A percentile compares a stretch with the other conserved stretches of the same genome.
Evolutionary conservation across 2,888 invertebrate genomes (phyloP).

Genomic region (Lasioglossum morio): DNA sequence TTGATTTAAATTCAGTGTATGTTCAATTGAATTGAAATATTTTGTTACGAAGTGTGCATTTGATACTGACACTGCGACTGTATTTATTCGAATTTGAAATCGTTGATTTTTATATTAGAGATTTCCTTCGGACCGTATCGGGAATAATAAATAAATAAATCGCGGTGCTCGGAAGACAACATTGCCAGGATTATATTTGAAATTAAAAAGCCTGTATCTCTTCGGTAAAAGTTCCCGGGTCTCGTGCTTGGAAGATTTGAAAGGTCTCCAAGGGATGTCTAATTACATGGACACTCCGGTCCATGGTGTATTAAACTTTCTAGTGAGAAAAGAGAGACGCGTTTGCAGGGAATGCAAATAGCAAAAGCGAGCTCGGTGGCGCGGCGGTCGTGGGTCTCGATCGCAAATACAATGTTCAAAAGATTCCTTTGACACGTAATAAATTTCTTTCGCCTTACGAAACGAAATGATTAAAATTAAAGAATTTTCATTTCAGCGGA

Average conservation of each 20-base stretch:
- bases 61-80: background rate
- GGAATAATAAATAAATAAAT: background rate
- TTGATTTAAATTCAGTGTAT: background rate
- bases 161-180: background rate
- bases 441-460: background rate
- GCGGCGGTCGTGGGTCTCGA: background rate
- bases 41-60: background rate
- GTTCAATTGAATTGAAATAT: background rate
- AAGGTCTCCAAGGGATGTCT: slow-evolving; percentile 6
- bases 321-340: background rate
- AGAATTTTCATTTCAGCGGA: background rate
- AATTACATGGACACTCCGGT: slow-evolving; percentile 15
- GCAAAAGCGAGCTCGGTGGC: background rate
- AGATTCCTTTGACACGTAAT: background rate
- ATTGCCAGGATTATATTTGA: background rate
- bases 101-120: background rate
- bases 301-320: background rate
- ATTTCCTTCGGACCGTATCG: background rate
- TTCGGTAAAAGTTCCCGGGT: background rate
- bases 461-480: background rate
- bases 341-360: background rate
- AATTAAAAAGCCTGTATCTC: background rate
- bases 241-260: background rate
- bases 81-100: background rate
- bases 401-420: background rate